Evolutionary conservation across 2,797 vertebrate species (phyloP).

Genomic region (Gymnocypris eckloni): DNA sequence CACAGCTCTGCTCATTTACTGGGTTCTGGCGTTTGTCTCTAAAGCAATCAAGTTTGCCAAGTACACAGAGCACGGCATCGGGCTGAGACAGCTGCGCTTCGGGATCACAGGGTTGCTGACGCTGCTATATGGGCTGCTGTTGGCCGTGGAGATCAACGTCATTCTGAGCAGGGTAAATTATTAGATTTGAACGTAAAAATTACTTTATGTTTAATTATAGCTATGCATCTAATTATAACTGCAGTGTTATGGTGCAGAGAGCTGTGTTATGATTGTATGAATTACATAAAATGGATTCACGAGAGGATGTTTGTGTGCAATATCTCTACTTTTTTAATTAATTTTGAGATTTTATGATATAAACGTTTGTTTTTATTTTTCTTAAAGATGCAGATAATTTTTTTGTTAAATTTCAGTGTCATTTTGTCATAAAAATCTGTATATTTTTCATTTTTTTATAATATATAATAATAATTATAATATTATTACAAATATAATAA

Average conservation of each 20-base stretch:
- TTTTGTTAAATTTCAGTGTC: neutral
- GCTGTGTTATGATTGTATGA: neutral
- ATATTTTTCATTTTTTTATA: too few species aligned
- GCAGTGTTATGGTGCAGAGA: neutral
- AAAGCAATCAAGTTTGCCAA: conserved; percentile 98
- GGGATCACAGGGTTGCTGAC: conserved; percentile 93
- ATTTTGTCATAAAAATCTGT: neutral
- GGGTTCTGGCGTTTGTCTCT: conserved; percentile 93
- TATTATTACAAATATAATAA: too few species aligned
- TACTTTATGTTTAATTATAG: neutral
- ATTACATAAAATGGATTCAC: neutral
- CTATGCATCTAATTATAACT: neutral
- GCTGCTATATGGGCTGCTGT: conserved; percentile 89
- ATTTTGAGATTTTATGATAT: neutral
- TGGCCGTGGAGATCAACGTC: conserved; percentile 96
- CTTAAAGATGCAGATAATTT: too few species aligned
- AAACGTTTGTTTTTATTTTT: neutral
- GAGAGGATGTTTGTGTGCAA: neutral
- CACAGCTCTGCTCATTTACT: conserved; percentile 93
- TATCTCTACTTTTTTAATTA: neutral
- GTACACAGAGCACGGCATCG: conserved; percentile 92
- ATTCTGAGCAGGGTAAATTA: conserved; percentile 91
- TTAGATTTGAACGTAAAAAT: conserved; percentile 16
- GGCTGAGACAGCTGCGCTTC: conserved; percentile 92
- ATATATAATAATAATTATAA: too few species aligned